Percentiles rank a stretch among this genome's conserved stretches.
These are phyloP conservation scores for Tanypteryx hageni DNA, from an alignment of 2,888 invertebrate species.

Conservation along the genomic window DNA sequence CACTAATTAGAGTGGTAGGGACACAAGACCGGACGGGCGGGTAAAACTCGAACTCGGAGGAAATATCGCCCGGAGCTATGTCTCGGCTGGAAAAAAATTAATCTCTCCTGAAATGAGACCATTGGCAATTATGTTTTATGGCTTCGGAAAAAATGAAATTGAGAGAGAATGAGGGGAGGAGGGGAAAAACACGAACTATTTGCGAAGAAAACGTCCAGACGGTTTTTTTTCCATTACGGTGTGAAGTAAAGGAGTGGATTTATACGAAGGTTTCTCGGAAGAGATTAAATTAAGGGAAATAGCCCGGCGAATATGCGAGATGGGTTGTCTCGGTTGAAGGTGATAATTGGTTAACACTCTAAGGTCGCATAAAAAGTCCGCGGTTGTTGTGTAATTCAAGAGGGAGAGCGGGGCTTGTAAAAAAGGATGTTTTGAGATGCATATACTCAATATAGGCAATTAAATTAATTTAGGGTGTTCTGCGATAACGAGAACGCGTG, in stretches of 20 bases:
- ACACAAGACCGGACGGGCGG: neutral
- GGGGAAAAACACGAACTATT: neutral
- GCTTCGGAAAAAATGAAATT: neutral
- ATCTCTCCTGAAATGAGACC: neutral
- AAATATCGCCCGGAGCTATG: neutral
- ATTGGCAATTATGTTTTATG: constrained; percentile 26
- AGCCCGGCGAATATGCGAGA: constrained; percentile 46
- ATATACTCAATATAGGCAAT: neutral
- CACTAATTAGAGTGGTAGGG: constrained; percentile 29
- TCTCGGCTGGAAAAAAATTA: neutral
- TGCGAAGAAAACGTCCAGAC: neutral
- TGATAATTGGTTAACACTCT: constrained; percentile 53
- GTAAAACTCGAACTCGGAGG: constrained; percentile 8
- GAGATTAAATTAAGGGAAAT: constrained; percentile 58
- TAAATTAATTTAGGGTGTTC: neutral
- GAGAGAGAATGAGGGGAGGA: neutral
- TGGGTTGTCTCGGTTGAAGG: constrained; percentile 9
- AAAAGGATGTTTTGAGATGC: neutral
- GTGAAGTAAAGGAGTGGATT: constrained; percentile 23
- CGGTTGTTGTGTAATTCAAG: neutral
- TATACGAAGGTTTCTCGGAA: constrained; percentile 45
- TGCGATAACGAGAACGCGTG: neutral
- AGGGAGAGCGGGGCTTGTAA: neutral
- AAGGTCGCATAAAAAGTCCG: neutral
- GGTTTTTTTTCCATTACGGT: neutral